Conservation (phyloP, 1,140 invertebrate species). For the Panonychus citri region DNA sequence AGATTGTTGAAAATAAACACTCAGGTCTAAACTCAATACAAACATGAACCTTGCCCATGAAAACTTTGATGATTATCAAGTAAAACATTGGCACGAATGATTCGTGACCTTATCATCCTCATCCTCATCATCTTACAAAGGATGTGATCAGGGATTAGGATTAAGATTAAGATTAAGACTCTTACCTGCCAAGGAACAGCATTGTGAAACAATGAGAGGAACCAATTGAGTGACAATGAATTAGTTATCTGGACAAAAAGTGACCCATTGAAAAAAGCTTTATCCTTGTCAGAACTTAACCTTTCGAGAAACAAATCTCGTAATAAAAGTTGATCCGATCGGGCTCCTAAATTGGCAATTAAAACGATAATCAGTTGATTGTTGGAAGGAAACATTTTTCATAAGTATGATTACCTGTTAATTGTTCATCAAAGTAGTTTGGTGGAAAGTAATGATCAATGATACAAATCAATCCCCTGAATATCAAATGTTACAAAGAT, state of each 20-base stretch:
- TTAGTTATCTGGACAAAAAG: constrained; percentile 1
- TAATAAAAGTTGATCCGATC: constrained; percentile 5
- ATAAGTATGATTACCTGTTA: constrained; percentile 4
- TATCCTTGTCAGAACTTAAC: neutral
- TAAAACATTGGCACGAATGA: no score
- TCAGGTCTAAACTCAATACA: no score
- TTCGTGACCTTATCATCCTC: no score
- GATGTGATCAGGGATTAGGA: no score
- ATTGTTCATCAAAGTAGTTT: constrained; percentile 1
- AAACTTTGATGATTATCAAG: no score
- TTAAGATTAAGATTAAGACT: neutral
- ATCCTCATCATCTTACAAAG: no score
- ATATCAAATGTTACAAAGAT: neutral
- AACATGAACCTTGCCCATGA: no score
- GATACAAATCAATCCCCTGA: constrained; percentile 1
- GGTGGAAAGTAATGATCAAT: constrained; percentile 5
- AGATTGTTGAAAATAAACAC: no score
- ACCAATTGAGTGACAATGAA: constrained; percentile 6
- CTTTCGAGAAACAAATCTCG: neutral
- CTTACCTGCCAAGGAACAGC: constrained; percentile 5
- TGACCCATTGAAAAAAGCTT: neutral
- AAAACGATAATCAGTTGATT: neutral
- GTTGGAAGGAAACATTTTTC: no score
- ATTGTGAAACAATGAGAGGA: constrained; percentile 5
- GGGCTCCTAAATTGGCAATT: neutral